Percentiles rank a stretch among this genome's conserved stretches.
These are phyloP conservation scores for Pungitius pungitius DNA, from an alignment of 2,113 vertebrate genomes.

Conservation along the genomic window DNA sequence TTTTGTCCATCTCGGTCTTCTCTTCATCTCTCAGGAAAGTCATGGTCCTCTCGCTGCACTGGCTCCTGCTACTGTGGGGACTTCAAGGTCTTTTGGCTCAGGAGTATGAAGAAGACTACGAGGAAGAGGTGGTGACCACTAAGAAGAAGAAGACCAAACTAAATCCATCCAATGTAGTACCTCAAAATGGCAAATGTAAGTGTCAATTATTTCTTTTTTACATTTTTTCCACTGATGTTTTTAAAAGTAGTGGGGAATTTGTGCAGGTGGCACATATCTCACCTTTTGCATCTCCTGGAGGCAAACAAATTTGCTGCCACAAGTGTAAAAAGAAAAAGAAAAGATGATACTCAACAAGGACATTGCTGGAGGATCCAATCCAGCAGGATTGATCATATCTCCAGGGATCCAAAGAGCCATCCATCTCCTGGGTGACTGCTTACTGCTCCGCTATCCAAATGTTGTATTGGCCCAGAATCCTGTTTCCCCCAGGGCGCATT, in stretches of 20 bases:
- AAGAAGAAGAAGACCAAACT: constrained; percentile 77
- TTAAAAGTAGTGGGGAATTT: constrained; percentile 11
- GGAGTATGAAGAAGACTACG: constrained; percentile 77
- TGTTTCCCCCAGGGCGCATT: constrained; percentile 70
- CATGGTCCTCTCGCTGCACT: constrained; percentile 70
- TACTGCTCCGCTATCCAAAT: constrained; percentile 59
- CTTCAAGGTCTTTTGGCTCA: constrained; percentile 78
- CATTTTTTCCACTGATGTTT: constrained; percentile 4
- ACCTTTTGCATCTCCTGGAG: not conserved
- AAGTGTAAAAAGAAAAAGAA: constrained; percentile 27
- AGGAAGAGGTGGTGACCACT: constrained; percentile 69
- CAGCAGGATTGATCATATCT: constrained; percentile 57
- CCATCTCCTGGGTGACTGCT: constrained; percentile 57
- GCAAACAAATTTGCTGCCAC: constrained; percentile 11
- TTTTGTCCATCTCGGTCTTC: constrained; percentile 16
- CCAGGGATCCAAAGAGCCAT: constrained; percentile 46
- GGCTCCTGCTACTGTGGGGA: constrained; percentile 82
- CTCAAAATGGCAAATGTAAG: constrained; percentile 75
- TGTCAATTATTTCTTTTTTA: not conserved
- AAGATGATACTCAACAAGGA: constrained; percentile 51
- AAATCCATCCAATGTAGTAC: constrained; percentile 70
- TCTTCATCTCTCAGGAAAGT: constrained; percentile 34
- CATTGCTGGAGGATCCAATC: constrained; percentile 56
- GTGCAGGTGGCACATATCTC: constrained; percentile 29
- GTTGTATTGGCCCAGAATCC: constrained; percentile 63